A percentile compares a stretch with the other conserved stretches of the same genome.
phyloP scores from a whole-genome alignment of 2,797 vertebrate genomes.

The Gymnothorax reevesii region DNA sequence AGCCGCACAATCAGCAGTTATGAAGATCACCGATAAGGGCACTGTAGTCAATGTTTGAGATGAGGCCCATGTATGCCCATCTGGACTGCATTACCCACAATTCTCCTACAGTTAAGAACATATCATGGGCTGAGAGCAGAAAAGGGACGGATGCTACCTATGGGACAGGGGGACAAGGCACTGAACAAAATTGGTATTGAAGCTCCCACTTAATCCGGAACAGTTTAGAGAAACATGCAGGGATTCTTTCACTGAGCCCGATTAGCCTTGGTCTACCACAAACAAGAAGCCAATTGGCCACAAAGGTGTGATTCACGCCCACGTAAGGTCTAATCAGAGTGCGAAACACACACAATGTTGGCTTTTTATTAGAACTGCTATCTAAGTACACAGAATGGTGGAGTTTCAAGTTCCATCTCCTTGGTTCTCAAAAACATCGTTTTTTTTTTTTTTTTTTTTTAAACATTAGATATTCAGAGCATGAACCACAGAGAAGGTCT shows the following conservation, averaged over 20 bases:
- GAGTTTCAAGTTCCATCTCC: neutral
- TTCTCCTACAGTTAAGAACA: neutral
- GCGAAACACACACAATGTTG: neutral
- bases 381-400: neutral
- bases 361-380: constrained; percentile 12
- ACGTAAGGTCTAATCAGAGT: constrained; percentile 19
- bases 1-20: neutral
- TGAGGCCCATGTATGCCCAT: neutral
- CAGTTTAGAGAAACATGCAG: constrained; percentile 4
- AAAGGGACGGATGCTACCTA: constrained; percentile 11
- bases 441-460: neutral
- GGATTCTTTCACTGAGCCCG: constrained; percentile 19
- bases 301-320: neutral
- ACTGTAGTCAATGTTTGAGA: constrained; percentile 23
- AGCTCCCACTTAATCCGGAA: constrained; percentile 3
- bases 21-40: neutral
- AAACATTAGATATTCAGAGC: neutral
- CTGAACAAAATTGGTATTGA: neutral
- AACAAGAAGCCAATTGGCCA: constrained; percentile 21
- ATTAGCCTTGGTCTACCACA: constrained; percentile 20
- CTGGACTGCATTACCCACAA: neutral
- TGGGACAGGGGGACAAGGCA: constrained; percentile 2
- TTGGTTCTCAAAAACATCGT: neutral
- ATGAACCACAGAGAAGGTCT: neutral
- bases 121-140: neutral